phyloP scores from a whole-genome alignment of 2,113 vertebrate genomes.

The Hymenochirus boettgeri region DNA sequence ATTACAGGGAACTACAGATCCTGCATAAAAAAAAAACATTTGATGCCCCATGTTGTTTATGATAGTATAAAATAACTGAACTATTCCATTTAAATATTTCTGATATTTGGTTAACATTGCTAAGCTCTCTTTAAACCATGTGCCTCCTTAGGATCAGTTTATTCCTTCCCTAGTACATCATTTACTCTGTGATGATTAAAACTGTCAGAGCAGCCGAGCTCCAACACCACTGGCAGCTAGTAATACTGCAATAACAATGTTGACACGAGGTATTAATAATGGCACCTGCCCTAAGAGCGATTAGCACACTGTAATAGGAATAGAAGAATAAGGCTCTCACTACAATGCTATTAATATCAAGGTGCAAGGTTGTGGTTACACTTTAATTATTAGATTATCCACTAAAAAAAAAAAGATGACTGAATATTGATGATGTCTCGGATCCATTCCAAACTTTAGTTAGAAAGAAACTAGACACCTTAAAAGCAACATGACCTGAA shows the following conservation, averaged over 20 bases:
- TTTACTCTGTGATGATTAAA: slow-evolving; percentile 8
- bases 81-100: too few species aligned
- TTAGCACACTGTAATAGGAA: slow-evolving; percentile 29
- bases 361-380: slow-evolving; percentile 26
- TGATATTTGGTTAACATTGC: too few species aligned
- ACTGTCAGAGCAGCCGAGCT: slow-evolving; percentile 20
- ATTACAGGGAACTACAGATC: too few species aligned
- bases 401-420: slow-evolving; percentile 19
- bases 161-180: background rate
- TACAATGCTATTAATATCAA: slow-evolving; percentile 35
- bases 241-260: background rate
- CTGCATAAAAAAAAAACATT: too few species aligned
- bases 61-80: too few species aligned
- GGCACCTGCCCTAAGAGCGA: slow-evolving; percentile 16
- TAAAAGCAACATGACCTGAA: slow-evolving; percentile 22
- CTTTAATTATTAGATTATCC: slow-evolving; percentile 45
- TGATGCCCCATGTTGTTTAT: too few species aligned
- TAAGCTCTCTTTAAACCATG: too few species aligned
- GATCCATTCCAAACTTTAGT: slow-evolving; percentile 26
- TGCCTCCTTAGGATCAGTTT: too few species aligned
- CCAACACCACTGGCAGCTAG: background rate
- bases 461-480: slow-evolving; percentile 37
- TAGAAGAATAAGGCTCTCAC: slow-evolving; percentile 18
- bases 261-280: slow-evolving; percentile 25
- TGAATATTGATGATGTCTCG: slow-evolving; percentile 48